Base-by-base conservation (phyloP, 2,113 vertebrate species). In the Neogobius melanostomus region DNA sequence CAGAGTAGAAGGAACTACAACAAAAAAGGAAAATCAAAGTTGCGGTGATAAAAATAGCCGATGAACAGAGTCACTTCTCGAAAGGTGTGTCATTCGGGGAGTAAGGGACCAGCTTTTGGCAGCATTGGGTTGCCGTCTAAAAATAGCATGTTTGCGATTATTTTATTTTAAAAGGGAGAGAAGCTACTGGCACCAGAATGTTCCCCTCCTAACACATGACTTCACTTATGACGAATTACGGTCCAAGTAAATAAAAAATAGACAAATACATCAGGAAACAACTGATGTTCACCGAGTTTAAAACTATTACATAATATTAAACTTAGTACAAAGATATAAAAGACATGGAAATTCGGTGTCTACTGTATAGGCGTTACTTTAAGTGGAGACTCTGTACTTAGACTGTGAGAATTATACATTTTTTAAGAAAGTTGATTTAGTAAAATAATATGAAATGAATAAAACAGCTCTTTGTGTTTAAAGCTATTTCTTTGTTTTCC, bases 111-210 rank as follows among this genome's bases (percentile, higher is more conserved):
- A 80, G 71, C 52, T 43, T 73, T 62, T 89, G 86, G 82, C 84
- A 7, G 11, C 5, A 1, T 42, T 42, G 11, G 4, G 64, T 66
- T 5, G 48, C 48, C 6, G 11, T 80, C 90, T 92, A 91, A 89
- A 91, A 92, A 89, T 92, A 91, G 84, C 74, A 61, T 76, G 53
- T 87, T 88, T 85, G 51, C 86, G 62, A 86, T 89, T 91, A 90
- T 91, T 89, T 88, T 89, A 91, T 90, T 91, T 89, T 88, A 15
- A 88, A 83, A 84, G 71, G 81, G 80, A 88, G 76, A 81, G 89
- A 80, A 85, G 64, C 51, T 43, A 15, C 79, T 91, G 90, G 89
- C 87, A 82, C 54, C 14, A 68, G 45, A 74, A 59, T 42, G 59
- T 79, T 83, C 83, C 78, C 72, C 85, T 79, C 80, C 73, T 79